phyloP scores from a whole-genome alignment of 2,113 vertebrate genomes.

The Sus scrofa region T2T-Sscrofa CM000822.6:47818501-47819000 shows the following conservation, averaged over 20 bases:
- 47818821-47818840: background rate
- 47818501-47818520: slow-evolving; percentile 97
- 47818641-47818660: background rate
- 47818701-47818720: background rate
- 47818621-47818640: background rate
- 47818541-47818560: slow-evolving; percentile 95
- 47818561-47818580: slow-evolving; percentile 82
- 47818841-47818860: background rate
- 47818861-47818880: background rate
- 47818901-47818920: background rate
- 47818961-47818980: background rate
- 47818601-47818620: background rate
- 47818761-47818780: background rate
- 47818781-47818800: background rate
- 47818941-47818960: background rate
- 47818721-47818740: background rate
- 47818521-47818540: slow-evolving; percentile 93
- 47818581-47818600: too few species aligned
- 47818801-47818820: background rate
- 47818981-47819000: background rate
- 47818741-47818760: background rate
- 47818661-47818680: background rate
- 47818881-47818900: background rate
- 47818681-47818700: background rate
- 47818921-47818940: background rate